Evolutionary conservation across 2,113 vertebrate genomes (phyloP), one percentile per base, ranked within the genome.

Genomic region (Semicossyphus pulcher): DNA sequence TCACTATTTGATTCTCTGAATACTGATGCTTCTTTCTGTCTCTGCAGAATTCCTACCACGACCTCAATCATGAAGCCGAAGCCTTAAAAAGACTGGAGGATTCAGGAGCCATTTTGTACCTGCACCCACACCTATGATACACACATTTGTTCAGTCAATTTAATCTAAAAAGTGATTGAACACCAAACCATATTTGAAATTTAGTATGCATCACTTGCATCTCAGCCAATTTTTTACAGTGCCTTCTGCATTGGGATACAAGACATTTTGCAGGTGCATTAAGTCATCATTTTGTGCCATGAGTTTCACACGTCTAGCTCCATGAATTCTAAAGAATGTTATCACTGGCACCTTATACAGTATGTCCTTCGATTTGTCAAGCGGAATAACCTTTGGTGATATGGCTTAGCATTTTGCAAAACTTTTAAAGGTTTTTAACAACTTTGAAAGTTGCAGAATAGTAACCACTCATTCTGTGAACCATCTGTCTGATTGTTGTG

Each of bases 71-170:
- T 14, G 94, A 95, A 85, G 89, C 90, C 9, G 53, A 84, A 54
- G 86, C 86, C 78, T 87, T 95, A 72, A 94, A 88, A 83, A 85
- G 57, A 72, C 86, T 95, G 78, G 89, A 93, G 67, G 91, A 93
- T 15, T 86, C 66, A 1, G 93, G 91, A 20, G 84, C 74, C 49
- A 91, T 95, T 73, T 23, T 78, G 1, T 90, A 90, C 71, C 85
- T 95, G 54, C 91, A 92, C 58, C 78, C 76, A 10, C 91, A 92
- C 76, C 80, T 76, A 49, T 93, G 90, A 93, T 80, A 26, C 48
- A 47, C 14, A 54, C 7, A 4, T 2, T 61, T 20, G 48, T 31
- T 10, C n/a, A 18, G 8, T 44, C 11, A 1, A 32, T 58, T 54
- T 0, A 5, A 60, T 52, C 16, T 16, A 26, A 66, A 44, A 53